Percentiles rank a stretch among this genome's conserved stretches.
These are phyloP conservation scores for Mormyrops attenuatus DNA, from an alignment of 2,797 vertebrate species.

Conservation along the genomic window DNA sequence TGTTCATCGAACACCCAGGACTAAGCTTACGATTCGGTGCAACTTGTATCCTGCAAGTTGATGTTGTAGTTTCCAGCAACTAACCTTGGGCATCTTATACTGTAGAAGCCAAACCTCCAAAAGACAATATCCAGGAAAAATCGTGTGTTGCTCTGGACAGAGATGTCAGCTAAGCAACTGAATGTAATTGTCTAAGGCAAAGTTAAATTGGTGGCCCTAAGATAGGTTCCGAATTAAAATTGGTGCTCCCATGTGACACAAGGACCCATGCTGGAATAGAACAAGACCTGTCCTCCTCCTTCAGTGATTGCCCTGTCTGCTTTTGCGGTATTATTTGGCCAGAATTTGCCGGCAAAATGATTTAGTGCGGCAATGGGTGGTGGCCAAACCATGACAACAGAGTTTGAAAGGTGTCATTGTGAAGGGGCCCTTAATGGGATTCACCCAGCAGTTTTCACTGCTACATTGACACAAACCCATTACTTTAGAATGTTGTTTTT, in stretches of 20 bases:
- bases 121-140: background rate
- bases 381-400: background rate
- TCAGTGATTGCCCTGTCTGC: background rate
- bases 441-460: background rate
- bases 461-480: background rate
- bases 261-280: background rate
- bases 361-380: conserved; percentile 3
- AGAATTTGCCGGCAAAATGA: conserved; percentile 14
- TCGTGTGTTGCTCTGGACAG: background rate
- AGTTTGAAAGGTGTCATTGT: background rate
- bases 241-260: background rate
- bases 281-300: background rate
- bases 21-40: background rate
- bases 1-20: background rate
- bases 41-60: background rate
- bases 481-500: background rate
- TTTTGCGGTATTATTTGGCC: conserved; percentile 3
- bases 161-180: background rate
- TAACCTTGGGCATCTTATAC: background rate
- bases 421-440: background rate
- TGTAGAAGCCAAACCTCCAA: background rate
- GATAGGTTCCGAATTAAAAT: background rate
- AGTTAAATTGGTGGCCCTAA: background rate
- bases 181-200: background rate
- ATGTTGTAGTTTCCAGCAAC: background rate